A percentile compares a stretch with the other conserved stretches of the same genome.
Evolutionary conservation across 2,113 vertebrate species (phyloP).

Genomic region (Solea senegalensis): DNA sequence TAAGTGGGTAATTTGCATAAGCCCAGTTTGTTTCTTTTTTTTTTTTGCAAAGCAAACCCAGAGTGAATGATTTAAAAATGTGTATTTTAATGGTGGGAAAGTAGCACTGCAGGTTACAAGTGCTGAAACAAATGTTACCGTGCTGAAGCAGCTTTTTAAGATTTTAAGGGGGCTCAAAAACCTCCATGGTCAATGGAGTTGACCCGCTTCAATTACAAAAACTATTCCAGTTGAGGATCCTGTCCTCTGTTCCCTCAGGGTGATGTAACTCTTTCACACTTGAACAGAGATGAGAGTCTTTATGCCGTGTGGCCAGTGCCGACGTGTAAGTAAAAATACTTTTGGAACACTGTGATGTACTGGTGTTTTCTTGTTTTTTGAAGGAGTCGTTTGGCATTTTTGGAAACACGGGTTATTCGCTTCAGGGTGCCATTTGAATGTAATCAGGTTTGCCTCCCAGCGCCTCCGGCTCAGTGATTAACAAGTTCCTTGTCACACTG

Average conservation of each 20-base stretch:
- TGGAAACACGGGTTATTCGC: neutral
- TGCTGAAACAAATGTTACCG: slow-evolving; percentile 5
- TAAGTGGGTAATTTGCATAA: slow-evolving; percentile 36
- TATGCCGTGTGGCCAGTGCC: neutral
- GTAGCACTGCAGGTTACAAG: neutral
- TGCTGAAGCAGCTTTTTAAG: slow-evolving; percentile 2
- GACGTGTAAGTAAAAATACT: neutral
- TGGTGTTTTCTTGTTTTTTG: neutral
- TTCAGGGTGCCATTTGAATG: neutral
- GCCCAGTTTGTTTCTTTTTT: slow-evolving; percentile 9
- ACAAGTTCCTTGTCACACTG: neutral
- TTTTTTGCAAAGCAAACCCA: slow-evolving; percentile 24
- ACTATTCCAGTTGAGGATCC: neutral
- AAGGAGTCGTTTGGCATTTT: neutral
- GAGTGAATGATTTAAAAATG: slow-evolving; percentile 14
- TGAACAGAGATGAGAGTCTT: neutral
- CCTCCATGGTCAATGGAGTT: neutral
- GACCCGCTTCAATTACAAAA: slow-evolving; percentile 8
- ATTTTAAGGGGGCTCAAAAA: slow-evolving; percentile 5
- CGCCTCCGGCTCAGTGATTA: neutral
- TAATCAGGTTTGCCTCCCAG: neutral
- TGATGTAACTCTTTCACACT: slow-evolving; percentile 5
- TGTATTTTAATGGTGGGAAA: slow-evolving; percentile 1
- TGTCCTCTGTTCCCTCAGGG: neutral
- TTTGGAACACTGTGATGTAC: too few relatives aligned